Evolutionary conservation across 2,888 invertebrate species (phyloP).

Genomic region (Erpobdella octoculata): DNA sequence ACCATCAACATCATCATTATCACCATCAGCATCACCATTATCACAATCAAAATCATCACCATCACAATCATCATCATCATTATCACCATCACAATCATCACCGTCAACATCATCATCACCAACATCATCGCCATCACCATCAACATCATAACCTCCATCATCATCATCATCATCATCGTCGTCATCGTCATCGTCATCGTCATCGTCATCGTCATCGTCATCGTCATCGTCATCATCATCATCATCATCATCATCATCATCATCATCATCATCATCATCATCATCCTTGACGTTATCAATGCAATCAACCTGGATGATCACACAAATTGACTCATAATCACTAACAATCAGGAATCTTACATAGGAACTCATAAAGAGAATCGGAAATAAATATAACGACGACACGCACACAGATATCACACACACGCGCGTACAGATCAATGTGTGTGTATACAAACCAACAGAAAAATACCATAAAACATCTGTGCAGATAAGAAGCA

Average conservation of each 20-base stretch:
- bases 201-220: neutral
- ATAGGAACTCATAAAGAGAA: too few relatives aligned
- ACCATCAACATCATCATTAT: neutral
- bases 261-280: neutral
- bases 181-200: neutral
- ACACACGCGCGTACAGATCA: too few relatives aligned
- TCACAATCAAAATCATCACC: too few relatives aligned
- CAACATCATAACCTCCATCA: neutral
- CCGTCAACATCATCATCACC: neutral
- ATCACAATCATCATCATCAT: too few relatives aligned
- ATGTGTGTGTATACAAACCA: too few relatives aligned
- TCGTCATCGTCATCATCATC: neutral
- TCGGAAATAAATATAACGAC: too few relatives aligned
- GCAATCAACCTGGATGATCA: neutral
- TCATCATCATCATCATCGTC: slow-evolving; percentile 1
- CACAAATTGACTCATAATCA: neutral
- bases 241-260: neutral
- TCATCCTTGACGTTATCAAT: neutral
- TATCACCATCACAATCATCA: too few relatives aligned
- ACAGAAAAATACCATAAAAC: too few relatives aligned
- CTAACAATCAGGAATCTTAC: too few relatives aligned
- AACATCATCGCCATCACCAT: neutral
- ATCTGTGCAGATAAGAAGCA: too few relatives aligned
- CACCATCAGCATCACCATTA: too few relatives aligned
- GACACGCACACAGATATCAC: too few relatives aligned